Percentiles rank a stretch among this genome's conserved stretches.
phyloP scores from a whole-genome alignment of 2,888 invertebrate genomes.

The Homarus gammarus region DNA sequence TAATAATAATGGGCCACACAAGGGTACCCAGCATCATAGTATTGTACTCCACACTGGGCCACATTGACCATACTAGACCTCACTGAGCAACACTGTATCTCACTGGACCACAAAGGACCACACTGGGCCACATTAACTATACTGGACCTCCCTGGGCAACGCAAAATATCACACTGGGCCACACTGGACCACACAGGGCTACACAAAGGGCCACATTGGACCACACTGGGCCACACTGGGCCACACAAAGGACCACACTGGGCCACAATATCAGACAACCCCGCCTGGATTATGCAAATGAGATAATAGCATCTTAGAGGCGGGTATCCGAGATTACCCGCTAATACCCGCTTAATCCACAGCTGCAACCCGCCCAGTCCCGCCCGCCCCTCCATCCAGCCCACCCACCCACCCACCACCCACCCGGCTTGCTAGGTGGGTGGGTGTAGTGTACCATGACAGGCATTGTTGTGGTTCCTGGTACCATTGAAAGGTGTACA shows the following conservation, averaged over 20 bases:
- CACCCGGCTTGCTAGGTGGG: no score
- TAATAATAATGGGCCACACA: not conserved
- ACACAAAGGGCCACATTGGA: not conserved
- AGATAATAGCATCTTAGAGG: not conserved
- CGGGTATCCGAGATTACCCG: slow-evolving; percentile 23
- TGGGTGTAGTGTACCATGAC: no score
- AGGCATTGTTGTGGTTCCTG: no score
- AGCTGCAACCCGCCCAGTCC: not conserved
- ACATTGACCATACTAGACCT: not conserved
- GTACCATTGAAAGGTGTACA: no score
- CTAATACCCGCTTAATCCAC: not conserved
- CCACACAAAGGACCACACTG: not conserved
- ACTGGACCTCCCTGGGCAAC: no score
- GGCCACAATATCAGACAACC: not conserved
- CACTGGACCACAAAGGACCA: not conserved
- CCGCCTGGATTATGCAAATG: slow-evolving; percentile 28
- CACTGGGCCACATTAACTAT: not conserved
- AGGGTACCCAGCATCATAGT: not conserved
- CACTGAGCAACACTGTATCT: no score
- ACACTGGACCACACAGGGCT: not conserved
- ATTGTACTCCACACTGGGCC: not conserved
- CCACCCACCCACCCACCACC: not conserved
- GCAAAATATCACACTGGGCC: not conserved
- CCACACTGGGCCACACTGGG: not conserved
- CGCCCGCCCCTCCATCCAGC: not conserved